phyloP scores from a whole-genome alignment of 2,888 invertebrate genomes.

The Bembecia ichneumoniformis region DNA sequence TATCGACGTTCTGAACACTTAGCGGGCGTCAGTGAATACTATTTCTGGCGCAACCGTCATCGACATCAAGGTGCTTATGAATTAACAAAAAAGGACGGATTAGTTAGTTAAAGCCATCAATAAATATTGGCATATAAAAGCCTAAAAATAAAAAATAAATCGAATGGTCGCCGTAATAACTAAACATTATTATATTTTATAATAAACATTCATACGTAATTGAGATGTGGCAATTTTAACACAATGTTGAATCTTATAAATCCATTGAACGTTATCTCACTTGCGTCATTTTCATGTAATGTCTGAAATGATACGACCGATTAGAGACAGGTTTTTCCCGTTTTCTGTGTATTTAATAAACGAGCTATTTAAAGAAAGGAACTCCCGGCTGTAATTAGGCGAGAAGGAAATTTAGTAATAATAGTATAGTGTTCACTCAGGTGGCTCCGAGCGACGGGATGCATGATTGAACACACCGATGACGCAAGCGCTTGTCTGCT shows the following conservation, averaged over 20 bases:
- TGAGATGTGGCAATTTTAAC: conserved; percentile 18
- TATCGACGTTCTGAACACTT: conserved; percentile 27
- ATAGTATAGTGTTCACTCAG: not conserved
- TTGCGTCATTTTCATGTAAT: conserved; percentile 15
- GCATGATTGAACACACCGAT: conserved; percentile 49
- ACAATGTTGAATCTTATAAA: not conserved
- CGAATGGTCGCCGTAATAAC: too few species aligned
- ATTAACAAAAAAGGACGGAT: conserved; percentile 31
- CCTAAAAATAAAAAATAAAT: conserved; percentile 11
- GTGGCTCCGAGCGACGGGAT: conserved; percentile 17
- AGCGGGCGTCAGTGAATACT: conserved; percentile 45
- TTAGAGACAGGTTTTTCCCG: conserved; percentile 4
- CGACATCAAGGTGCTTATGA: conserved; percentile 36
- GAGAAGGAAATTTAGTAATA: not conserved
- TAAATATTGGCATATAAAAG: too few species aligned
- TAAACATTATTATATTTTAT: too few species aligned
- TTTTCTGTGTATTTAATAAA: not conserved
- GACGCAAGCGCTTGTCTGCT: conserved; percentile 45
- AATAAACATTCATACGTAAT: conserved; percentile 15
- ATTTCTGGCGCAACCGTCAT: conserved; percentile 51
- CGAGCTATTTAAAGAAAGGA: not conserved
- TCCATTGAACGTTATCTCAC: conserved; percentile 20
- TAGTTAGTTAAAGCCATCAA: conserved; percentile 7
- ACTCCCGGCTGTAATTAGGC: not conserved
- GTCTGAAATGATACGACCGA: conserved; percentile 1